Conservation (phyloP, 1,140 invertebrate genomes). For the Micrasema minimum region DNA sequence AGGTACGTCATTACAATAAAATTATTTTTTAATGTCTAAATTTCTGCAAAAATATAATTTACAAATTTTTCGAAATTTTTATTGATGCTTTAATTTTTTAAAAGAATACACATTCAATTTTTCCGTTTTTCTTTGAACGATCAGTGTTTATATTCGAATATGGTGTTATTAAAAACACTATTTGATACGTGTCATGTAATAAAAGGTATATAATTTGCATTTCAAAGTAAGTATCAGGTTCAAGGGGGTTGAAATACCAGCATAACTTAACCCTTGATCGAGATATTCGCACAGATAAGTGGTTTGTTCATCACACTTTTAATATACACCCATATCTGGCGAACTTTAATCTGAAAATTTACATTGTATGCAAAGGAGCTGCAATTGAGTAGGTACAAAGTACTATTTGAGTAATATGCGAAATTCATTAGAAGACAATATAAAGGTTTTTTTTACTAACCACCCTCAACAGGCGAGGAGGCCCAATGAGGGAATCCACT, state of each 20-base stretch:
- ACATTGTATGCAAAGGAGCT: background rate
- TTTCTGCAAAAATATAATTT: no score
- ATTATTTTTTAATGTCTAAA: no score
- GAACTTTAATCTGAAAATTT: background rate
- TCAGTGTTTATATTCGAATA: no score
- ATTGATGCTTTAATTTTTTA: no score
- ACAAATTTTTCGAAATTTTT: no score
- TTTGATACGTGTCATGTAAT: no score
- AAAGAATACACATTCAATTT: no score
- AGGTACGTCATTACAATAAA: no score
- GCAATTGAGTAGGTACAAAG: background rate
- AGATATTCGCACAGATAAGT: conserved; percentile 17
- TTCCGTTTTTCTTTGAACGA: no score
- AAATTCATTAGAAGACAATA: no score
- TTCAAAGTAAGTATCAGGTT: background rate
- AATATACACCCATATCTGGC: conserved; percentile 4
- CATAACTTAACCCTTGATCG: background rate
- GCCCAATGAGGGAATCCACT: no score
- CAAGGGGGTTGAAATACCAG: conserved; percentile 3
- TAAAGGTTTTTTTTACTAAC: background rate
- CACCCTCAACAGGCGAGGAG: background rate
- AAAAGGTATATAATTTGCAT: background rate
- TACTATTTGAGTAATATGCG: background rate
- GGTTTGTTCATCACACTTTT: background rate
- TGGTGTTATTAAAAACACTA: no score